Evolutionary conservation across 2,888 invertebrate genomes (phyloP), one percentile per base, ranked within the genome.

Genomic region (Lutraria lutraria): DNA sequence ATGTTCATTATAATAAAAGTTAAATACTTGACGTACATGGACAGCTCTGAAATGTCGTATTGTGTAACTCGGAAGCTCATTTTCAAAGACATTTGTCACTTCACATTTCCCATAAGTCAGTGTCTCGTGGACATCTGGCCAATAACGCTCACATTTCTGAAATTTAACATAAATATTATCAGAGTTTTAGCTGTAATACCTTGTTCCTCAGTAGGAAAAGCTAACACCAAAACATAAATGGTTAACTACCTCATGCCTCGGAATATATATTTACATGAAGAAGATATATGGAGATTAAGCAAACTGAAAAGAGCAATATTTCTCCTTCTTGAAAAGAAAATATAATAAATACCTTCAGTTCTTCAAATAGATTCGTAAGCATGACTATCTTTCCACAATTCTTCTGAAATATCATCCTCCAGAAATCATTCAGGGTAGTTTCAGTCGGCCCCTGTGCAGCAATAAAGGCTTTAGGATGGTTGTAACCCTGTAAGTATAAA

Each of bases 391-490:
- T 93, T 25, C 90, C 91, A 90, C 92, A 91, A 76, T 90, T 90
- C 54, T 90, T 89, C 81, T 93, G 92, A 79, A 84, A 93, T n/a
- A 93, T 90, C 92, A 93, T 93, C 52, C 90, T 81, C 92, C 92
- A 93, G 82, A 93, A 93, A 60, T 93, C 92, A 85, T 88, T 90
- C 34, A 91, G 72, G 21, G 89, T 93, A 16, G 52, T 83, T 25
- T 90, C 89, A 6, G 86, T 90, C 0, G 92, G 92, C 19, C 92
- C 92, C 83, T 93, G 92, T 0, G 92, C 91, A 13, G 92, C 92
- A 43, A 93, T 91, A 72, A 90, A 93, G 25, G 89, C 89, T 68
- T 89, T 34, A 53, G 89, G 89, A 25, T 88, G 83, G 72, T 90
- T 90, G 85, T 88, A 93, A 56, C 92, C 92, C 92, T 93, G n/a